Conservation (phyloP, 2,113 vertebrate species). For the Galemys pyrenaicus region DNA sequence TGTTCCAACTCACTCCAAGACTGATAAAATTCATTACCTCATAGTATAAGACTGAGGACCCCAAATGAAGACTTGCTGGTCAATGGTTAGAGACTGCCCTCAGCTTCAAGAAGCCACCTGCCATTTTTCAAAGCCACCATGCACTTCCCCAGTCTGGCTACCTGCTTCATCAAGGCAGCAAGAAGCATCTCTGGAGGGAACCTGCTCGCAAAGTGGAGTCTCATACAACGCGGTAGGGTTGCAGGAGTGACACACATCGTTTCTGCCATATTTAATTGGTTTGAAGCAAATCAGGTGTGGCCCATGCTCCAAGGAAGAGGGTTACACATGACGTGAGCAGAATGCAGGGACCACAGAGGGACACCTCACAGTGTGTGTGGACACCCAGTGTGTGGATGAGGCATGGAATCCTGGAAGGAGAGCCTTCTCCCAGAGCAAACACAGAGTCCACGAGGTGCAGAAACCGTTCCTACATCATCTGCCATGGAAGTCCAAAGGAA, state of each 20-base stretch:
- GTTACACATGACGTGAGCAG: not conserved
- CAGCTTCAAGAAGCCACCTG: not conserved
- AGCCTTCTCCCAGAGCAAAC: not conserved
- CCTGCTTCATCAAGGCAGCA: not conserved
- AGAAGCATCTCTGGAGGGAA: not conserved
- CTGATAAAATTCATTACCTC: not conserved
- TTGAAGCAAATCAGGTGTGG: not conserved
- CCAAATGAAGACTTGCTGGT: not conserved
- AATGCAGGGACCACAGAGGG: not conserved
- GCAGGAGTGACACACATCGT: not conserved
- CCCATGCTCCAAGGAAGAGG: not conserved
- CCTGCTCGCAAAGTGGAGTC: not conserved
- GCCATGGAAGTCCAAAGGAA: not conserved
- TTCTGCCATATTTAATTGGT: not conserved
- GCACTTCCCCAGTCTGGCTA: not conserved
- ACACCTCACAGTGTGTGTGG: not conserved
- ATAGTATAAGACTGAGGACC: not conserved
- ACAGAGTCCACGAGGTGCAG: fast-evolving
- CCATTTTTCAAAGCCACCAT: not conserved
- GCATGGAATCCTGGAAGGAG: not conserved
- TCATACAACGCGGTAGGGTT: not conserved
- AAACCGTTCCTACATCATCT: not conserved
- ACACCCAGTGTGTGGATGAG: not conserved
- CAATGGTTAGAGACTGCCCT: not conserved
- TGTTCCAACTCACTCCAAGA: not conserved